Conservation (phyloP, 2,797 vertebrate genomes). For the Bufotes viridis region DNA sequence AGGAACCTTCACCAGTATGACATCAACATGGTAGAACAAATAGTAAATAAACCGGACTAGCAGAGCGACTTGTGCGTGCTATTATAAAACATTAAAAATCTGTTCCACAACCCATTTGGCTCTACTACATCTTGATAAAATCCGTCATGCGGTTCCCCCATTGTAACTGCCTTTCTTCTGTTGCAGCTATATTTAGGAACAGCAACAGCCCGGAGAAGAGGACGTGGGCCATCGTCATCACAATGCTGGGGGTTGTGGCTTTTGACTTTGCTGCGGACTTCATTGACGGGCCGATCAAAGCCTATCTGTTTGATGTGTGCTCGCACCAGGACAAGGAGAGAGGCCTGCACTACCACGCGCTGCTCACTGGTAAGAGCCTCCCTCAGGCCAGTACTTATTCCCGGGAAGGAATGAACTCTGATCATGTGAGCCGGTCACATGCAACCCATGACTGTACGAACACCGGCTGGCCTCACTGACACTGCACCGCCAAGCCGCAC, state of each 20-base stretch:
- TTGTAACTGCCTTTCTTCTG: neutral
- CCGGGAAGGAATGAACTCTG: conserved; percentile 70
- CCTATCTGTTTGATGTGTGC: conserved; percentile 97
- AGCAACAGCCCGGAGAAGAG: conserved; percentile 64
- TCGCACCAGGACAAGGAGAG: conserved; percentile 90
- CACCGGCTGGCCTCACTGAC: neutral
- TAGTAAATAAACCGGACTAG: no score
- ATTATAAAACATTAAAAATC: no score
- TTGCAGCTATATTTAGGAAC: conserved; percentile 45
- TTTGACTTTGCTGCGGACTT: conserved; percentile 99
- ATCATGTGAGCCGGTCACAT: conserved; percentile 67
- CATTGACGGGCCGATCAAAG: conserved; percentile 97
- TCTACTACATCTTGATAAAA: neutral
- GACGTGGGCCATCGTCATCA: conserved; percentile 85
- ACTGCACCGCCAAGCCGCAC: no score
- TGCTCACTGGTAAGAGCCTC: conserved; percentile 88
- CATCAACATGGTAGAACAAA: no score
- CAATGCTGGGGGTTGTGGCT: conserved; percentile 93
- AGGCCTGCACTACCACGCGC: conserved; percentile 94
- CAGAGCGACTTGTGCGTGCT: no score
- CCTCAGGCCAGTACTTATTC: conserved; percentile 62
- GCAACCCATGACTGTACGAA: conserved; percentile 67
- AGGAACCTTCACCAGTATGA: no score
- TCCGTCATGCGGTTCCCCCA: neutral
- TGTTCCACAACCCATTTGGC: neutral